Conservation (phyloP, 2,113 vertebrate species). For the Mus spicilegus region DNA sequence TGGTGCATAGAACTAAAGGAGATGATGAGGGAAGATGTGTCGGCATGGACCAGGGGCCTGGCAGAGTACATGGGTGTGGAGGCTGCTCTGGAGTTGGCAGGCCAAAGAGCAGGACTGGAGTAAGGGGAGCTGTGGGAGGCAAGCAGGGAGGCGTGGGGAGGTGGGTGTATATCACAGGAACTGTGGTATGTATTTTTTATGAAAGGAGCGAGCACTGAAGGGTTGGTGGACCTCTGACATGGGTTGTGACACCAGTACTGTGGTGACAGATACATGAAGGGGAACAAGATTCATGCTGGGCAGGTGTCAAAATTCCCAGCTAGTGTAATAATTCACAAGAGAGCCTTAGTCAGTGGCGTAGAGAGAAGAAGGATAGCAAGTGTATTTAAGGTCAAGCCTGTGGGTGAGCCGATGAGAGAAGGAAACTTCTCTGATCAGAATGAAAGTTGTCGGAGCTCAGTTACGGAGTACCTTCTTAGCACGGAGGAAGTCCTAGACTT, state of each 20-base stretch:
- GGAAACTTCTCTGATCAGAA: neutral
- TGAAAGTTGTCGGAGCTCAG: neutral
- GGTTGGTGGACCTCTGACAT: neutral
- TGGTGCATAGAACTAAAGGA: neutral
- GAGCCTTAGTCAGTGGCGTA: rapidly evolving
- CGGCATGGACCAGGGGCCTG: rapidly evolving
- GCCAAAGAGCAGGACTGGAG: neutral
- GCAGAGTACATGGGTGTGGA: neutral
- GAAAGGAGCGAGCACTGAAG: too few relatives aligned
- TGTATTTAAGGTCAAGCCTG: neutral
- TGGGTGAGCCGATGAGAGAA: neutral
- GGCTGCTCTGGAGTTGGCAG: neutral
- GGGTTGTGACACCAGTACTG: neutral
- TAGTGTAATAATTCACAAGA: neutral
- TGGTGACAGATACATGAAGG: neutral
- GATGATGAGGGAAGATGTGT: neutral
- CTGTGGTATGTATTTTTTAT: neutral
- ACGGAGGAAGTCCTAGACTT: neutral
- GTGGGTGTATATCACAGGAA: too few relatives aligned
- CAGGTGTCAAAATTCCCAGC: neutral
- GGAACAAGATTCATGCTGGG: neutral
- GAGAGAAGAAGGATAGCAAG: neutral
- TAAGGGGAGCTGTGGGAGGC: neutral
- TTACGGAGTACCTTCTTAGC: neutral
- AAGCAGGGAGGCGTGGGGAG: rapidly evolving